Percentiles rank a stretch among this genome's conserved stretches.
phyloP scores from a whole-genome alignment of 2,113 vertebrate species.

The Prinia subflava region DNA sequence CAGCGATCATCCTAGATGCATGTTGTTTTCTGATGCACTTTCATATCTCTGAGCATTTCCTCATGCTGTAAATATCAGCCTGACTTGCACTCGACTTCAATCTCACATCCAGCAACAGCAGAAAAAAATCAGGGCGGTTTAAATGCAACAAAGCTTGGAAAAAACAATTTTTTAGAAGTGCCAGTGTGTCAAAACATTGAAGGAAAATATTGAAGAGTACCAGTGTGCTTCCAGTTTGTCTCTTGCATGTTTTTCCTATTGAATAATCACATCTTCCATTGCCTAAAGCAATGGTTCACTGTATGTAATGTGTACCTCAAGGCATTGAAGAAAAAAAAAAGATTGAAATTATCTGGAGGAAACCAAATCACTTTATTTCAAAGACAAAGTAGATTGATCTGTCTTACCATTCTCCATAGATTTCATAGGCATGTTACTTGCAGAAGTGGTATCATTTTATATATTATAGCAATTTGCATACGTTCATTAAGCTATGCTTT shows the following conservation, averaged over 20 bases:
- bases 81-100: neutral
- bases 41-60: neutral
- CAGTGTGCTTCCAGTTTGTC: neutral
- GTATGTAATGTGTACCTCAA: neutral
- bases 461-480: conserved; percentile 58
- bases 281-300: neutral
- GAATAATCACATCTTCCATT: conserved; percentile 24
- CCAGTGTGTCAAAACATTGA: neutral
- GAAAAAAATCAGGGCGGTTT: neutral
- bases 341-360: conserved; percentile 47
- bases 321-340: conserved; percentile 17
- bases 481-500: conserved; percentile 59
- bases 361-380: conserved; percentile 46
- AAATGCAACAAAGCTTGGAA: conserved; percentile 14
- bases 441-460: conserved; percentile 62
- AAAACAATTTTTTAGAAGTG: neutral
- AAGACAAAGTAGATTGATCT: conserved; percentile 44
- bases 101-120: neutral
- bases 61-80: neutral
- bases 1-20: neutral
- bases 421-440: conserved; percentile 22
- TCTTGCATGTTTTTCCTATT: conserved; percentile 14
- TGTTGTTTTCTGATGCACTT: conserved; percentile 6
- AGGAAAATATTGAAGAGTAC: conserved; percentile 2
- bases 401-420: neutral